These are phyloP conservation scores for Forbesichthys papilliferus DNA, from an alignment of 2,113 vertebrate species.

Conservation along the genomic window DNA sequence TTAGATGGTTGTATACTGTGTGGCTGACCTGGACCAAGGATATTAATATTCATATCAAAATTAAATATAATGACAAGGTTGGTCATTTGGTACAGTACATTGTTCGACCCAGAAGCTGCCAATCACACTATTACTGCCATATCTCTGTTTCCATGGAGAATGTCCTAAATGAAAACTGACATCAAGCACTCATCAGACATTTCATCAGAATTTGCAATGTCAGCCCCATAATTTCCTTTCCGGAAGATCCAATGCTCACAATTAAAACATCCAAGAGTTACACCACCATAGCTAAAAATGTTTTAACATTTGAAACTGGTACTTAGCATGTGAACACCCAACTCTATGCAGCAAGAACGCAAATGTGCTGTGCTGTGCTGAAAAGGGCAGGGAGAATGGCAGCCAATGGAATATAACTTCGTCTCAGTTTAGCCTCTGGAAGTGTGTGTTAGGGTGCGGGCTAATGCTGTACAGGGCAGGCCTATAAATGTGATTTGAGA, in stretches of 20 bases:
- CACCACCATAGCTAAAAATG: background rate
- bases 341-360: background rate
- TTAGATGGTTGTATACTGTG: slow-evolving; percentile 23
- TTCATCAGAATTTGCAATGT: too few species aligned
- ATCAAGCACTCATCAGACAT: background rate
- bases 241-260: background rate
- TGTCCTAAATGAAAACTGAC: too few species aligned
- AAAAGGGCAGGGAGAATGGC: background rate
- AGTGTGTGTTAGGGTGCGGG: background rate
- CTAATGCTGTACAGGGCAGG: background rate
- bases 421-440: background rate
- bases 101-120: background rate
- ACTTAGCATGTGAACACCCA: background rate
- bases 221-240: background rate
- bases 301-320: background rate
- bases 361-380: background rate
- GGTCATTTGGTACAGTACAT: too few species aligned
- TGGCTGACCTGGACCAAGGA: slow-evolving; percentile 9
- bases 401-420: background rate
- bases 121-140: background rate
- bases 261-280: background rate
- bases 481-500: slow-evolving; percentile 1
- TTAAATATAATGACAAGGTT: too few species aligned
- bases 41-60: background rate
- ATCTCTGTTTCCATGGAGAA: too few species aligned